Conservation (phyloP, 2,888 invertebrate species). For the Drosophila falleni region DNA sequence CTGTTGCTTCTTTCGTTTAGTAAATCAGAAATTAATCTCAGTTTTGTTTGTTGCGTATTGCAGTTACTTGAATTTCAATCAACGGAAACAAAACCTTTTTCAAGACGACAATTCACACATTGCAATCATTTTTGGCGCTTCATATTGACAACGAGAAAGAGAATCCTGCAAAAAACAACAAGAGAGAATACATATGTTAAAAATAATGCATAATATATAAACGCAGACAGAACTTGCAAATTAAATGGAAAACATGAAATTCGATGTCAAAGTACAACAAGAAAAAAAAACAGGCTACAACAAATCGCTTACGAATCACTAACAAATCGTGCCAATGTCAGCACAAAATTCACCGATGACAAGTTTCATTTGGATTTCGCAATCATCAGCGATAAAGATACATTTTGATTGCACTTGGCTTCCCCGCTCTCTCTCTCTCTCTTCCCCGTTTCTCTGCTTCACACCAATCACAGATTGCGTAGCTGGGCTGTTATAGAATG, state of each 20-base stretch:
- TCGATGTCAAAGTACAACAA: slow-evolving; percentile 65
- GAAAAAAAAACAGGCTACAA: slow-evolving; percentile 13
- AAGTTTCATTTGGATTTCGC: slow-evolving; percentile 79
- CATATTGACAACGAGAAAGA: slow-evolving; percentile 81
- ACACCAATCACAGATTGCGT: slow-evolving; percentile 23
- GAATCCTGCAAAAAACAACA: slow-evolving; percentile 67
- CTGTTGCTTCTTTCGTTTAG: slow-evolving; percentile 9
- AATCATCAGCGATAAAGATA: slow-evolving; percentile 74
- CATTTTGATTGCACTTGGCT: slow-evolving; percentile 51
- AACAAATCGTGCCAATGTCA: slow-evolving; percentile 62
- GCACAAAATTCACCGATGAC: slow-evolving; percentile 76
- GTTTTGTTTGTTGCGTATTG: slow-evolving; percentile 49
- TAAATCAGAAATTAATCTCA: slow-evolving; percentile 20
- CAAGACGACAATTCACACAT: slow-evolving; percentile 76
- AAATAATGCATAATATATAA: slow-evolving; percentile 17
- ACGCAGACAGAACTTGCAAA: slow-evolving; percentile 47
- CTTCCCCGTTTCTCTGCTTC: not conserved
- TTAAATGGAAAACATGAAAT: slow-evolving; percentile 80
- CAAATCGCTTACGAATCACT: slow-evolving; percentile 43
- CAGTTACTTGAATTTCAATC: slow-evolving; percentile 68
- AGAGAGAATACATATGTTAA: slow-evolving; percentile 22
- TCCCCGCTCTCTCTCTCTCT: slow-evolving; percentile 1
- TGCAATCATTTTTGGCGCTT: slow-evolving; percentile 79
- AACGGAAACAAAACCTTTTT: slow-evolving; percentile 77
- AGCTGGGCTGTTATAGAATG: slow-evolving; percentile 7